phyloP scores from a whole-genome alignment of 2,888 invertebrate species.

The Epinotia demarniana region DNA sequence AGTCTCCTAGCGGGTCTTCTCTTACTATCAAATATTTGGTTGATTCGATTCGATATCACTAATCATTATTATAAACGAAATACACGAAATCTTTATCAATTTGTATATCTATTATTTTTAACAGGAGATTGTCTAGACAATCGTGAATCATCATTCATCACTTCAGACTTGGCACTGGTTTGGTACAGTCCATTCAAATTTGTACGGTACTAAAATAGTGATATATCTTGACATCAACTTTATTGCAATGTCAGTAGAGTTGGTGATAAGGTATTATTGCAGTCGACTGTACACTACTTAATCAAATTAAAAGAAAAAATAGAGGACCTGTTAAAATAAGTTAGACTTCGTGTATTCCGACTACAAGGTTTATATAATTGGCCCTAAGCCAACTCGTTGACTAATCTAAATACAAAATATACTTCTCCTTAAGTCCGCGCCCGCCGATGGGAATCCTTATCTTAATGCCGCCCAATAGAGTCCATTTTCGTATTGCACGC shows the following conservation, averaged over 20 bases:
- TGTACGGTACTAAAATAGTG: no score
- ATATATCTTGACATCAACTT: no score
- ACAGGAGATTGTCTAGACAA: background rate
- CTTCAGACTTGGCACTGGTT: no score
- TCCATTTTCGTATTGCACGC: constrained; percentile 41
- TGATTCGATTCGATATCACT: constrained; percentile 36
- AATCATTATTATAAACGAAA: constrained; percentile 22
- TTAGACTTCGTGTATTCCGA: constrained; percentile 13
- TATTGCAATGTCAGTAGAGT: background rate
- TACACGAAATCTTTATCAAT: constrained; percentile 1
- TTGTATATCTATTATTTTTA: background rate
- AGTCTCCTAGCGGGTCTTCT: constrained; percentile 20
- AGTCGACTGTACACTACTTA: no score
- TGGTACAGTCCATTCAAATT: no score
- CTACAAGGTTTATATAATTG: constrained; percentile 32
- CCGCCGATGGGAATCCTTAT: constrained; percentile 34
- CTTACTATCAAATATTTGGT: constrained; percentile 44
- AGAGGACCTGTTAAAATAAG: background rate
- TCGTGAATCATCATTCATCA: no score
- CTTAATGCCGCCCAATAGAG: constrained; percentile 20
- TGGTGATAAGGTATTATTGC: background rate
- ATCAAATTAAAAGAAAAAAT: no score
- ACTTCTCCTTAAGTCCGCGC: constrained; percentile 35
- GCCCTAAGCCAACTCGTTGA: constrained; percentile 36
- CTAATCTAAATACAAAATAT: constrained; percentile 45